Evolutionary conservation across 2,888 invertebrate genomes (phyloP), one percentile per base, ranked within the genome.

Genomic region (Acheta domesticus): DNA sequence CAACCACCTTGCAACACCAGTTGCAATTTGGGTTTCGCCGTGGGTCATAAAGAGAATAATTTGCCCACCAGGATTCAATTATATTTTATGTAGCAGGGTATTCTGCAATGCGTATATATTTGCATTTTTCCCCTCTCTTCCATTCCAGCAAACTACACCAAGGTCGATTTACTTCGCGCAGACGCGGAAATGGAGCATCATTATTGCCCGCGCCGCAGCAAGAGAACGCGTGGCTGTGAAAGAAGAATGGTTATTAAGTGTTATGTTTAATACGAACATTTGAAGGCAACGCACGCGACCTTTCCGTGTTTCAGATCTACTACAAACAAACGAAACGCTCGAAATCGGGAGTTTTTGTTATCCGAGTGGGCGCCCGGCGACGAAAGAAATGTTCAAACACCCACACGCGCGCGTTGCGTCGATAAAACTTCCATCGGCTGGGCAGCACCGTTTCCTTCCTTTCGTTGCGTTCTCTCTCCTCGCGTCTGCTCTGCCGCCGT

Each of bases 301-400:
- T 36, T 36, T 36, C 36, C 36, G 36, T 36, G 36, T 36, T 36
- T 36, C 36, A 36, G 36, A 36, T 36, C 36, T 36, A 36, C 36
- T 36, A 36, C 36, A 36, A 36, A 36, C 36, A 36, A 36, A 36
- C 36, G 36, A 36, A 36, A 36, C 36, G 36, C 36, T 36, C 36
- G 36, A 8, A 36, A 36, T 36, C 36, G 36, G 36, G 36, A 36
- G 36, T 36, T 36, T 36, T 36, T 36, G 36, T 36, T 36, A 36
- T 36, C 36, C 36, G 36, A 36, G 36, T 8, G 36, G 8, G 36
- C 36, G 36, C 16, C 14, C n/a, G 14, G 16, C 62, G 62, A 62
- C 62, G n/a, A 62, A 62, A 62, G 62, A 19, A 62, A 62, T 62
- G 62, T 62, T 62, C 16, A 62, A 62, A 62, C n/a, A 62, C 62